Evolutionary conservation across 1,140 invertebrate genomes (phyloP), one percentile per base, ranked within the genome.

Genomic region (Diorhabda sublineata): DNA sequence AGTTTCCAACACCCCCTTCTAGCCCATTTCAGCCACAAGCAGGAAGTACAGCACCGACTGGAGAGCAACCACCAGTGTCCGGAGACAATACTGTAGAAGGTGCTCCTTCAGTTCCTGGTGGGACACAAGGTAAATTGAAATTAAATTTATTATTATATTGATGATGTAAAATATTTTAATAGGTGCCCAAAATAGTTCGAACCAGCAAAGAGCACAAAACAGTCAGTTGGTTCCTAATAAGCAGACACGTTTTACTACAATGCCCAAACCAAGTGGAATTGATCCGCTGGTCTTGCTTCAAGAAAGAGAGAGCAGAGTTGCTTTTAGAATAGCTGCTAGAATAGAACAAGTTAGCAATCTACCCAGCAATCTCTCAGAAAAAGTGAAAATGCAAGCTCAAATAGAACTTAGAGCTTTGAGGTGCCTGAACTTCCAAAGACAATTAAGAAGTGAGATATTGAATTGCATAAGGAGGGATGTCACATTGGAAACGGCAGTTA

Each of bases 321-420:
- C 92, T 5, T 87, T 92, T 3, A 86, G 92, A 58, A 95, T 96
- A 66, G 89, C 92, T 43, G 85, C 91, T 68, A 87, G 94, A 42
- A 94, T 96, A 82, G 90, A 95, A 76, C 87, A 95, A 75, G 56
- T 70, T 11, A 90, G 87, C 63, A 91, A 89, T 74, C 81, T 98
- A 45, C 94, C 96, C 2, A 92, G 91, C n/a, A 93, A 92, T 69
- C 94, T 99, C 85, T 88, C 94, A 0, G 94, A 98, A 74, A 95
- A 98, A 82, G 83, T 98, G 57, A 88, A 94, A 61, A 83, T 93
- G 9, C 96, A 98, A 82, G 96, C 95, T 1, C 92, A 96, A 82
- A 98, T 98, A 66, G 98, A 99, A 83, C 81, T 99, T n/a, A 84
- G 95, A 71, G 96, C 97, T 63, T 83, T 99, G 45, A 84, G 96